A percentile compares a stretch with the other conserved stretches of the same genome.
phyloP scores from a whole-genome alignment of 2,113 vertebrate genomes.

The Danionella cerebrum region DNA sequence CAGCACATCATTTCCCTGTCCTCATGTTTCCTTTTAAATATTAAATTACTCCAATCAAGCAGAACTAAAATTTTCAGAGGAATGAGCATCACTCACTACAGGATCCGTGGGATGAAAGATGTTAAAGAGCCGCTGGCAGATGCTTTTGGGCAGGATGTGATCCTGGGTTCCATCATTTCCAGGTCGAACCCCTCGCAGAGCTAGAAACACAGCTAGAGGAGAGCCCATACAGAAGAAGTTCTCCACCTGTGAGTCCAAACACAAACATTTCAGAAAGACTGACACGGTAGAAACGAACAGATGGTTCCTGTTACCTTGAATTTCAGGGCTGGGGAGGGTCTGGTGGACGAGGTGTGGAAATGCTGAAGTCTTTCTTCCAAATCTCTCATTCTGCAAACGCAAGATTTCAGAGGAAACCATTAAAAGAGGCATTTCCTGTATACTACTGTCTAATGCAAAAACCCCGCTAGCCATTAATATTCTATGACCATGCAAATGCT shows the following conservation, averaged over 20 bases:
- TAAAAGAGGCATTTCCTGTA: background rate
- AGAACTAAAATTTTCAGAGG: too few relatives aligned
- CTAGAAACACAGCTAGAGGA: conserved; percentile 89
- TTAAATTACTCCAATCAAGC: too few relatives aligned
- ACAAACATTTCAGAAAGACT: background rate
- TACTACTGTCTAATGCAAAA: background rate
- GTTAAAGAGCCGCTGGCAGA: conserved; percentile 87
- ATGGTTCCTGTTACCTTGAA: conserved; percentile 96
- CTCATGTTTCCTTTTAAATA: too few relatives aligned
- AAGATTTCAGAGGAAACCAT: background rate
- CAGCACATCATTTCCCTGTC: too few relatives aligned
- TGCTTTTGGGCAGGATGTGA: conserved; percentile 83
- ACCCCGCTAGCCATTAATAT: background rate
- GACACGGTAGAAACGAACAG: too few relatives aligned
- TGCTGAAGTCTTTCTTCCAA: conserved; percentile 80
- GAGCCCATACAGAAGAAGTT: conserved; percentile 99
- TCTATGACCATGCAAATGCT: background rate
- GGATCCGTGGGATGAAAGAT: conserved; percentile 96
- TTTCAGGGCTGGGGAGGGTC: conserved; percentile 79
- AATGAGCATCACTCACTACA: conserved; percentile 73
- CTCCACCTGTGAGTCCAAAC: conserved; percentile 86
- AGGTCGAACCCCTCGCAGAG: conserved; percentile 84
- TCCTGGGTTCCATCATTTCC: conserved; percentile 77
- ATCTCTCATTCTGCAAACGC: conserved; percentile 71
- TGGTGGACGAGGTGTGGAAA: conserved; percentile 69